phyloP scores from a whole-genome alignment of 35 echinoderm and acorn worm genomes.

The Anneissia japonica region DNA sequence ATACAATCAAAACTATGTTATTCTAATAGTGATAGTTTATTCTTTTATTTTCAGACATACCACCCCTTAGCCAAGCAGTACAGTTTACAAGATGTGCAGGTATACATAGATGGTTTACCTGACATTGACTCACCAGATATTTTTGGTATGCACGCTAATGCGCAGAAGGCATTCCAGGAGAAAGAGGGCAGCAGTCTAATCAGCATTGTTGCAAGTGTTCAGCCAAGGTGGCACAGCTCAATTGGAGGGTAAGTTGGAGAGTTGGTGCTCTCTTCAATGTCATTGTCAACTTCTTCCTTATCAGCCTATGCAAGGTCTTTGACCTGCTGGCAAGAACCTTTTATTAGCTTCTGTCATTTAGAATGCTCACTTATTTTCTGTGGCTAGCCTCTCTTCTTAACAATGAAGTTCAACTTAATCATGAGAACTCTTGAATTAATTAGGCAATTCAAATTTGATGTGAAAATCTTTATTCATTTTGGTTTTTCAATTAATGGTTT shows the following conservation, averaged over 20 bases:
- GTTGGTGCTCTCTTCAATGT: no score
- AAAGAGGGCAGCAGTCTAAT: conserved; percentile 72
- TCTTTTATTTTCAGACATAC: conserved; percentile 46
- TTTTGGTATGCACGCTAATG: conserved; percentile 95
- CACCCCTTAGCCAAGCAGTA: conserved; percentile 79
- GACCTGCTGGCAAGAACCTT: no score
- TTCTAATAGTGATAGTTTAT: not conserved
- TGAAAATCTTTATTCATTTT: no score
- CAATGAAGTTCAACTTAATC: no score
- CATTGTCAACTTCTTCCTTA: no score
- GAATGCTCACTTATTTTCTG: no score
- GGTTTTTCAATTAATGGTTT: no score
- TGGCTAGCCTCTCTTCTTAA: no score
- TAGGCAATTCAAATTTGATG: no score
- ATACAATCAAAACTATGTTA: not conserved
- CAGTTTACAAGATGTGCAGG: conserved; percentile 42
- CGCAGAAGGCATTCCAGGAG: conserved; percentile 90
- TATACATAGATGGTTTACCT: conserved; percentile 82
- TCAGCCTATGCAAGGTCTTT: no score
- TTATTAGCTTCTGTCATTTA: no score
- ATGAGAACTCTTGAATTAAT: no score
- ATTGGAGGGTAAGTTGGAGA: conserved; percentile 71
- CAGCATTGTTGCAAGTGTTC: conserved; percentile 69
- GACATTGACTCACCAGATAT: conserved; percentile 77
- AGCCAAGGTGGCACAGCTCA: conserved; percentile 61